A percentile compares a stretch with the other conserved stretches of the same genome.
Evolutionary conservation across 2,888 invertebrate species (phyloP).

Genomic region (Leptinotarsa juncta): DNA sequence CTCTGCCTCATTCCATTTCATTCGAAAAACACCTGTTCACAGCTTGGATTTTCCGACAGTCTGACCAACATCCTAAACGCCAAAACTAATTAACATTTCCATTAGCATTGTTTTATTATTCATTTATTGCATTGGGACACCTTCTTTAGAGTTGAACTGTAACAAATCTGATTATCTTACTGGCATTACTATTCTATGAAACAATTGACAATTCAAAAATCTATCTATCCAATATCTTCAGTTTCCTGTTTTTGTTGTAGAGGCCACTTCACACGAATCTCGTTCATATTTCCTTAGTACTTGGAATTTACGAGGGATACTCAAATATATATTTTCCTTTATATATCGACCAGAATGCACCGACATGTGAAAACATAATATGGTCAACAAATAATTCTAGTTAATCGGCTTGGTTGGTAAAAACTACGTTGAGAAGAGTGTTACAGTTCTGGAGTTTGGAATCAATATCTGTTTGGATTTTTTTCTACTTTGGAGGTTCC

Average conservation of each 20-base stretch:
- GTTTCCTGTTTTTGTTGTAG: conserved; percentile 7
- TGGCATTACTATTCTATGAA: too few species aligned
- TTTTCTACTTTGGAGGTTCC: too few species aligned
- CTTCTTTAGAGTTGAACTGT: too few species aligned
- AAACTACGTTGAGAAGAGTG: too few species aligned
- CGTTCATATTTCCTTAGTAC: neutral
- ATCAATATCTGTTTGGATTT: too few species aligned
- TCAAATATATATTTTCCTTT: neutral
- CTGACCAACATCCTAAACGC: conserved; percentile 65
- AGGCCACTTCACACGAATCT: conserved; percentile 20
- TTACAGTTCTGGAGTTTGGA: too few species aligned
- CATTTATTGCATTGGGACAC: neutral
- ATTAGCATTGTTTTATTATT: neutral
- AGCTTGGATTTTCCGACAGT: conserved; percentile 77
- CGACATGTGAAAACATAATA: too few species aligned
- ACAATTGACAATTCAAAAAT: neutral
- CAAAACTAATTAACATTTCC: conserved; percentile 1
- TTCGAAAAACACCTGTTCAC: conserved; percentile 85
- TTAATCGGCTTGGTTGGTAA: too few species aligned
- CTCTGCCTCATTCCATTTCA: conserved; percentile 67
- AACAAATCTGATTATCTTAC: too few species aligned
- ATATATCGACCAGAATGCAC: too few species aligned
- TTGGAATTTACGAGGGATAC: conserved; percentile 14
- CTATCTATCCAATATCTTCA: neutral
- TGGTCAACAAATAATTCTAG: too few species aligned